phyloP scores from a whole-genome alignment of 2,888 invertebrate species.

The Apodemia mormo region DNA sequence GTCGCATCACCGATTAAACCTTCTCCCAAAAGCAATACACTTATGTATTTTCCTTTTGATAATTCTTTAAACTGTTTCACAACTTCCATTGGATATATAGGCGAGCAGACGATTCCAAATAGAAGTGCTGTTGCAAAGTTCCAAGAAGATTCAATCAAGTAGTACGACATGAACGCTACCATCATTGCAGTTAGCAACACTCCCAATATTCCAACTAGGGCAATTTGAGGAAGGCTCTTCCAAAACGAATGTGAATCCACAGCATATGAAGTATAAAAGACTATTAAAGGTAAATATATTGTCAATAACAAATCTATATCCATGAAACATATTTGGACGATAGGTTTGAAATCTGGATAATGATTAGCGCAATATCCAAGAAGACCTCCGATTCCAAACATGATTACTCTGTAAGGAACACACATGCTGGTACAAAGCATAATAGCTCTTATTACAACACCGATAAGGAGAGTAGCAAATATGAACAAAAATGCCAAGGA shows the following conservation, averaged over 20 bases:
- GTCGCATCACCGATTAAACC: conserved; percentile 69
- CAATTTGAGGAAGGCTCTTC: conserved; percentile 64
- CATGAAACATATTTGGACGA: conserved; percentile 59
- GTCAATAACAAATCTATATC: conserved; percentile 59
- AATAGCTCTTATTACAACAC: conserved; percentile 57
- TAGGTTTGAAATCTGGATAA: conserved; percentile 56
- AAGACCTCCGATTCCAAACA: conserved; percentile 65
- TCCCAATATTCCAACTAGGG: conserved; percentile 63
- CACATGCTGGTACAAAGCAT: conserved; percentile 61
- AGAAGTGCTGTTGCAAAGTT: conserved; percentile 57
- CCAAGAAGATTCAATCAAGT: conserved; percentile 64
- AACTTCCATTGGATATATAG: conserved; percentile 70
- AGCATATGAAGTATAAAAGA: conserved; percentile 66
- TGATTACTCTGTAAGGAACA: conserved; percentile 64
- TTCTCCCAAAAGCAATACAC: conserved; percentile 64
- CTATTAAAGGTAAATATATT: conserved; percentile 58
- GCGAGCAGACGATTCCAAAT: conserved; percentile 66
- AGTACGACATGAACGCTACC: conserved; percentile 62
- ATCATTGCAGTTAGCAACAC: conserved; percentile 59
- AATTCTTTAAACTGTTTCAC: conserved; percentile 61
- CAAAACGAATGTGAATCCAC: conserved; percentile 69
- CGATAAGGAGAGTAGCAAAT: conserved; percentile 55
- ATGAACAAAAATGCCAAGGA: conserved; percentile 59
- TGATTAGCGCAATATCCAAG: conserved; percentile 59
- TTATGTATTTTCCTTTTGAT: conserved; percentile 66